Conservation (phyloP, 2,797 vertebrate genomes). For the Eulemur coronatus region DNA sequence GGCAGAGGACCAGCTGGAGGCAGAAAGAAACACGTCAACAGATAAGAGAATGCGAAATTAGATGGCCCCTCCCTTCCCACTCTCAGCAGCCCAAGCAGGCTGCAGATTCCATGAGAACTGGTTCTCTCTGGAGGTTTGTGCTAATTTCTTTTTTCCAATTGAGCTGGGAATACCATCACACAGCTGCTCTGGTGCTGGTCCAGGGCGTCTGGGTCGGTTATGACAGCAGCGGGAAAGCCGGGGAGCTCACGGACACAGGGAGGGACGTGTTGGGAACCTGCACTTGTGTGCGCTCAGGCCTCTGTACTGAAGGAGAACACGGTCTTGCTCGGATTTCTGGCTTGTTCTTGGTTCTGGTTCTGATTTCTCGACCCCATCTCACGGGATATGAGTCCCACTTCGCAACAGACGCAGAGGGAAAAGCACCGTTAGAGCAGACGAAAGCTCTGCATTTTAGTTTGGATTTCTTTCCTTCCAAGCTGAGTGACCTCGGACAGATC, state of each 20-base stretch:
- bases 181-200: not conserved
- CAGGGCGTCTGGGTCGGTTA: rapidly evolving
- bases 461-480: not conserved
- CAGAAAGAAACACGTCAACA: not conserved
- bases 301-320: not conserved
- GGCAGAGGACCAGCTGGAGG: not conserved
- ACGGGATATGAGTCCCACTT: not conserved
- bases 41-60: not conserved
- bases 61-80: not conserved
- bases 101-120: constrained; percentile 50
- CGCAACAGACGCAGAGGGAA: not conserved
- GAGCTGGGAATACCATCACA: not conserved
- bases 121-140: constrained; percentile 38
- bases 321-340: rapidly evolving
- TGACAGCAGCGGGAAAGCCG: not conserved
- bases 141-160: not conserved
- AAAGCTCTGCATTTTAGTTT: not conserved
- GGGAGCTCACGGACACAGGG: rapidly evolving
- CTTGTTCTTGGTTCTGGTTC: not conserved
- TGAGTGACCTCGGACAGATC: not conserved
- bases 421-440: rapidly evolving
- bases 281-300: rapidly evolving
- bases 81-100: not conserved
- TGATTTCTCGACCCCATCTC: not conserved
- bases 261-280: not conserved